These are phyloP conservation scores for Diaprepes abbreviatus DNA, from an alignment of 2,888 invertebrate genomes.

Conservation along the genomic window DNA sequence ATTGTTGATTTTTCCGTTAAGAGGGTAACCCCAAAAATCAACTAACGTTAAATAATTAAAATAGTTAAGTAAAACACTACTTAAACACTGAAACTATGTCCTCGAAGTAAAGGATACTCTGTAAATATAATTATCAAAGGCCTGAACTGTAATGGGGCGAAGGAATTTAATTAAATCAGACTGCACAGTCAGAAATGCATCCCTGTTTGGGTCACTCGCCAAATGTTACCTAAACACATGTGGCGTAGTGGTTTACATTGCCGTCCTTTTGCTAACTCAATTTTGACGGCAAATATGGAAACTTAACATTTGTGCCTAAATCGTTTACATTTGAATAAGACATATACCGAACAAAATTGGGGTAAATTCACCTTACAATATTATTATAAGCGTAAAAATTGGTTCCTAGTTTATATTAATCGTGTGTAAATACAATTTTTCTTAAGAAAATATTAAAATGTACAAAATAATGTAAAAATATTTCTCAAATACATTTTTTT, in stretches of 20 bases:
- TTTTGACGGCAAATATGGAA: constrained; percentile 40
- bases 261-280: constrained; percentile 48
- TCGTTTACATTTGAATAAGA: neutral
- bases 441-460: too few relatives aligned
- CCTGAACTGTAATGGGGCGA: constrained; percentile 43
- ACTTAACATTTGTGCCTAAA: constrained; percentile 27
- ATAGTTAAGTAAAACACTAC: neutral
- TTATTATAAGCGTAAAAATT: too few relatives aligned
- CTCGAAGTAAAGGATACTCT: constrained; percentile 8
- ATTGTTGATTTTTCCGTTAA: too few relatives aligned
- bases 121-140: constrained; percentile 45
- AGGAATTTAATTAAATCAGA: constrained; percentile 50
- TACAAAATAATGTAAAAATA: too few relatives aligned
- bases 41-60: too few relatives aligned
- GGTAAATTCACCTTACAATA: too few relatives aligned
- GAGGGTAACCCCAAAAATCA: too few relatives aligned
- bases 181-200: constrained; percentile 43
- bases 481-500: too few relatives aligned
- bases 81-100: neutral
- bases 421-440: too few relatives aligned
- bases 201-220: constrained; percentile 48
- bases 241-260: constrained; percentile 42
- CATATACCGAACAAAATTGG: too few relatives aligned
- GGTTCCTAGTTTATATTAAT: too few relatives aligned
- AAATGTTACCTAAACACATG: constrained; percentile 50